phyloP scores from a whole-genome alignment of 2,888 invertebrate genomes.

The Callinectes sapidus region DNA sequence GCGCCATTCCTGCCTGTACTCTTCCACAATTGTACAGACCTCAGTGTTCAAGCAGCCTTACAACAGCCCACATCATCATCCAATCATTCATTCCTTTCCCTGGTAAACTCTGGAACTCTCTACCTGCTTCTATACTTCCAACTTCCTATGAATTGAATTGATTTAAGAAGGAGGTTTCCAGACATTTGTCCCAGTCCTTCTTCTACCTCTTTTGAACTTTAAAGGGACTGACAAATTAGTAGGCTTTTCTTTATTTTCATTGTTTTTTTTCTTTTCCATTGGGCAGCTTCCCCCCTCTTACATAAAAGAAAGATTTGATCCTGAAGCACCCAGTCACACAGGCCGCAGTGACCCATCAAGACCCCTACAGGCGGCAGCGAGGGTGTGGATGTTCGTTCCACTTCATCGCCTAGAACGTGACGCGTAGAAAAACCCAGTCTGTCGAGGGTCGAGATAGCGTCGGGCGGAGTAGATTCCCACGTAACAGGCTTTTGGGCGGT shows the following conservation, averaged over 20 bases:
- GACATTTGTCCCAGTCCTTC: no score
- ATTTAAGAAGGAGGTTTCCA: no score
- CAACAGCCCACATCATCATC: not conserved
- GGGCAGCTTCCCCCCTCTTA: no score
- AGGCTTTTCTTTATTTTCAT: no score
- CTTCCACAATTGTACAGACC: not conserved
- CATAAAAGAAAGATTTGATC: not conserved
- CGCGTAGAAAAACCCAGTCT: not conserved
- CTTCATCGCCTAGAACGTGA: not conserved
- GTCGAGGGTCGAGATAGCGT: slow-evolving; percentile 17
- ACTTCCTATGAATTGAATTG: no score
- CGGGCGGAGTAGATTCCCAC: not conserved
- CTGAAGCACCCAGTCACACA: not conserved
- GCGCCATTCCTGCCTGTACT: not conserved
- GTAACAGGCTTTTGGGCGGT: not conserved
- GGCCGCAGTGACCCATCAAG: not conserved
- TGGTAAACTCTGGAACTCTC: no score
- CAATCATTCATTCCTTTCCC: no score
- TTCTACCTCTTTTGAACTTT: no score
- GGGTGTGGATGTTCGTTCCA: not conserved
- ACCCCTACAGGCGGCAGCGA: not conserved
- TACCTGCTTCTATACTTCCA: no score
- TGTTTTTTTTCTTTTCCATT: no score
- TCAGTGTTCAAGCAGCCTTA: not conserved
- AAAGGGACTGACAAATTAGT: no score